Percentiles rank a stretch among this genome's conserved stretches.
Conservation (phyloP, 2,888 invertebrate species). For the Lapara coniferarum region DNA sequence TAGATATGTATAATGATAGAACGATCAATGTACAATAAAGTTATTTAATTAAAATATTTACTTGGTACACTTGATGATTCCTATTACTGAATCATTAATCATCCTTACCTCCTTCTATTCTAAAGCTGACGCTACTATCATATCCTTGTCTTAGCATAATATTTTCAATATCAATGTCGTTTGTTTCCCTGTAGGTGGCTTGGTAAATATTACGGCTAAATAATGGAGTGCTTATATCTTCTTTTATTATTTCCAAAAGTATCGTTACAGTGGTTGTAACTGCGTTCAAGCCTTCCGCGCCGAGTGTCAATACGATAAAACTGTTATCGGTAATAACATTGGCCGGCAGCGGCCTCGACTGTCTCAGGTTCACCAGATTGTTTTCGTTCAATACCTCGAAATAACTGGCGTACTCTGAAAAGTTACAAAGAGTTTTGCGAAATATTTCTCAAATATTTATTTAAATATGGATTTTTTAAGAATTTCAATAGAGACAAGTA, state of each 20-base stretch:
- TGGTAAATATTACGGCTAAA: constrained; percentile 60
- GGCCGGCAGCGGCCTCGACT: constrained; percentile 49
- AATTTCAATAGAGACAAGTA: background rate
- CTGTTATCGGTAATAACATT: constrained; percentile 55
- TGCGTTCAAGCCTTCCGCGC: constrained; percentile 58
- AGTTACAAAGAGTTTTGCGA: background rate
- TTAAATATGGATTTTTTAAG: too few species aligned
- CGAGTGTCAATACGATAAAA: constrained; percentile 56
- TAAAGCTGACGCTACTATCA: constrained; percentile 53
- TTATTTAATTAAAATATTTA: too few species aligned
- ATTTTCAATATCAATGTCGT: constrained; percentile 46
- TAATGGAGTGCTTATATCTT: constrained; percentile 59
- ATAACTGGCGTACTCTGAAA: constrained; percentile 55
- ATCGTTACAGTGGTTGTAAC: constrained; percentile 55
- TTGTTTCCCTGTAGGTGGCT: constrained; percentile 47
- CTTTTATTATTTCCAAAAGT: constrained; percentile 64
- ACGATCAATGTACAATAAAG: too few species aligned
- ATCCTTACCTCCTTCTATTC: constrained; percentile 60
- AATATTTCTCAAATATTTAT: background rate
- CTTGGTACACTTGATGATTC: too few species aligned
- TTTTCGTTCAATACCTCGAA: constrained; percentile 46
- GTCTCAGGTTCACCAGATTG: constrained; percentile 49
- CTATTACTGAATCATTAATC: background rate
- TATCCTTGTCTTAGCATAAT: constrained; percentile 62
- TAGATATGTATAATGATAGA: too few species aligned